These are phyloP conservation scores for Prionace glauca DNA, from an alignment of 2,797 vertebrate genomes.

Conservation along the genomic window DNA sequence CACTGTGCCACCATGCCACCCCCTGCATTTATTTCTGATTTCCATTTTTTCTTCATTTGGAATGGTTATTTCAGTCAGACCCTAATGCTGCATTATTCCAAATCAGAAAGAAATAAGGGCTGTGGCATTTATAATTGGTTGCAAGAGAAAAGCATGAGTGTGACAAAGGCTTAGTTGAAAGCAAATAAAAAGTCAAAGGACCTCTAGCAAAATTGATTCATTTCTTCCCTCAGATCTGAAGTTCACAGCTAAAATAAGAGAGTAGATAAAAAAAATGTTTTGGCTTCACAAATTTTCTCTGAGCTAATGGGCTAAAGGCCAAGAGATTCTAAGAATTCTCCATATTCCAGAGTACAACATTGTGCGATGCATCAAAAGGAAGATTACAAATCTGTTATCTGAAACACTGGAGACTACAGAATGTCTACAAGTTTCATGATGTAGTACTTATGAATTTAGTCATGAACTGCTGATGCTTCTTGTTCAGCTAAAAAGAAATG, in stretches of 20 bases:
- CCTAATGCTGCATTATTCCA: not conserved
- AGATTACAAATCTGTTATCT: not conserved
- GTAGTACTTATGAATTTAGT: not conserved
- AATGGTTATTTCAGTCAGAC: not conserved
- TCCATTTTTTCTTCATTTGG: not conserved
- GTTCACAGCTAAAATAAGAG: not conserved
- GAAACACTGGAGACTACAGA: not conserved
- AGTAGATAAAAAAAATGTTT: not conserved
- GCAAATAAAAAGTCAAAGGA: not conserved
- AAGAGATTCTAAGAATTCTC: not conserved
- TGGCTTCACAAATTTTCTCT: not conserved
- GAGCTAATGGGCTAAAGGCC: not conserved
- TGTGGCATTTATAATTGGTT: not conserved
- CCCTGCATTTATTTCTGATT: not conserved
- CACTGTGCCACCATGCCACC: too few species aligned
- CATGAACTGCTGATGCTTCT: not conserved
- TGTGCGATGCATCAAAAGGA: not conserved
- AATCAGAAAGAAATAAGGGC: not conserved
- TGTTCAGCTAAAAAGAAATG: not conserved
- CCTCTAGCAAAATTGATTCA: not conserved
- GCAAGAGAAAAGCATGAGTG: not conserved
- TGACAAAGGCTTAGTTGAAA: not conserved
- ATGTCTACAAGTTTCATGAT: not conserved
- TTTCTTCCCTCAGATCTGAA: not conserved
- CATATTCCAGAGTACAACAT: not conserved